phyloP scores from a whole-genome alignment of 2,888 invertebrate genomes.

The Ferdinandea cuprea region DNA sequence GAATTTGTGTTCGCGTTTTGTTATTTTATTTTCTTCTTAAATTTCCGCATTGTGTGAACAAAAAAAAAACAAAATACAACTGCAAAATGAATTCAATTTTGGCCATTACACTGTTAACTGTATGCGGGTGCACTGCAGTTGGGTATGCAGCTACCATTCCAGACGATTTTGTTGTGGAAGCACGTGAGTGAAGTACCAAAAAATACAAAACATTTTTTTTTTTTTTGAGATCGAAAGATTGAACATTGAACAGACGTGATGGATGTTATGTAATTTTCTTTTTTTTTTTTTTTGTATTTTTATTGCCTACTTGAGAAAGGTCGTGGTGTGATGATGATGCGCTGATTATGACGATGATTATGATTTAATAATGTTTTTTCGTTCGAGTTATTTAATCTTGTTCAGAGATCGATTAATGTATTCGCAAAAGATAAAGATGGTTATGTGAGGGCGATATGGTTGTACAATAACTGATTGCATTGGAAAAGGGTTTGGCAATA shows the following conservation, averaged over 20 bases:
- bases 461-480: constrained; percentile 10
- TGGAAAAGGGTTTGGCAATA: constrained; percentile 22
- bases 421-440: constrained; percentile 4
- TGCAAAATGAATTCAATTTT: constrained; percentile 54
- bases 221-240: too few relatives aligned
- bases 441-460: constrained; percentile 3
- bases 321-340: constrained; percentile 20
- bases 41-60: constrained; percentile 58
- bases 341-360: constrained; percentile 31
- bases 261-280: constrained; percentile 41
- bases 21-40: constrained; percentile 17
- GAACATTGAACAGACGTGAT: constrained; percentile 14
- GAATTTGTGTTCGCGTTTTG: constrained; percentile 48
- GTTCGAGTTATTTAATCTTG: constrained; percentile 38
- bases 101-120: constrained; percentile 38
- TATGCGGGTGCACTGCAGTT: constrained; percentile 59
- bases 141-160: constrained; percentile 62
- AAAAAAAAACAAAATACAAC: background rate
- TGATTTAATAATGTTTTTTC: constrained; percentile 42
- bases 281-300: too few relatives aligned
- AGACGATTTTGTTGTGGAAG: constrained; percentile 21
- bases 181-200: constrained; percentile 64
- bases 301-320: constrained; percentile 25
- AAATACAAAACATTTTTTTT: constrained; percentile 18
- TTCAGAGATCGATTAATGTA: constrained; percentile 10